Evolutionary conservation across 2,113 vertebrate genomes (phyloP).

Genomic region (Gallinago undulata): DNA sequence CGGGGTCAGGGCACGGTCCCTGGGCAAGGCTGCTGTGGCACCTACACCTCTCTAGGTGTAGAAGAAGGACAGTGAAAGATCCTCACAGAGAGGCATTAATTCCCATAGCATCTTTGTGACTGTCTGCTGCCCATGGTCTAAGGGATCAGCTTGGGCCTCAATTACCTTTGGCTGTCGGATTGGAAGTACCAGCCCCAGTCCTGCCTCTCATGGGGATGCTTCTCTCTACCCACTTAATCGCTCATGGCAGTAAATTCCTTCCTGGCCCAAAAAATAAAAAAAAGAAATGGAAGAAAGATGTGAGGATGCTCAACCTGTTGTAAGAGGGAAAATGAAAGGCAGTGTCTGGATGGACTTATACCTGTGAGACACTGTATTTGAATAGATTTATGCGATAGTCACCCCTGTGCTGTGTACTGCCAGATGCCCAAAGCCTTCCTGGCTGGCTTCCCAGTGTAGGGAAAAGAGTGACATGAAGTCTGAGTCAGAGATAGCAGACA

Average conservation of each 20-base stretch:
- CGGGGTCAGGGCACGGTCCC: accelerated
- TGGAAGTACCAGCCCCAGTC: background rate
- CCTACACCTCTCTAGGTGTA: background rate
- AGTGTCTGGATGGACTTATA: background rate
- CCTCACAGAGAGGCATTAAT: background rate
- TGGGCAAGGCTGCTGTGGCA: background rate
- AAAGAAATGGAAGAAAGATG: background rate
- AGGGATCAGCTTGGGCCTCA: background rate
- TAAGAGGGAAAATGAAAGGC: background rate
- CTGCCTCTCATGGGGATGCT: background rate
- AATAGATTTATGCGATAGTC: background rate
- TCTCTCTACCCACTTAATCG: background rate
- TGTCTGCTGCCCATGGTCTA: background rate
- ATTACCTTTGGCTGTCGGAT: background rate
- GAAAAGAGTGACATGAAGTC: background rate
- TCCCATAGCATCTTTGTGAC: background rate
- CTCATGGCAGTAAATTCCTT: background rate
- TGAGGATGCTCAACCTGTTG: accelerated
- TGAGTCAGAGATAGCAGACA: background rate
- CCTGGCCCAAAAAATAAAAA: background rate
- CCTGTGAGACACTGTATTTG: background rate
- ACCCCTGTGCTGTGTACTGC: background rate
- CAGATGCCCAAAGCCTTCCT: background rate
- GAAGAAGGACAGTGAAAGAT: background rate
- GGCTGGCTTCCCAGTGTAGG: background rate